Evolutionary conservation across 2,113 vertebrate genomes (phyloP), one percentile per base, ranked within the genome.

Genomic region (Narcine bancroftii): DNA sequence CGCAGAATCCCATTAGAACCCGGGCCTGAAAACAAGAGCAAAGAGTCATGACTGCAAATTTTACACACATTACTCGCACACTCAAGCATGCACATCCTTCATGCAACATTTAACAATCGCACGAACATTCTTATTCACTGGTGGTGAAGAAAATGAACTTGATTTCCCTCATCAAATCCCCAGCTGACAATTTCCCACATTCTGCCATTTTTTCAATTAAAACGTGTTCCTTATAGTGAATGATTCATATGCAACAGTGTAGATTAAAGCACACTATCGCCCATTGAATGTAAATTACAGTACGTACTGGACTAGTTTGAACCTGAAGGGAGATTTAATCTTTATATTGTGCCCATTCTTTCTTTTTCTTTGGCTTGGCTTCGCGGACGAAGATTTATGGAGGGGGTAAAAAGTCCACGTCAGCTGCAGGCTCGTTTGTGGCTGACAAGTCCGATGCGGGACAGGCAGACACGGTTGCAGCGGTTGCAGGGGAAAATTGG

Each of bases 121-220:
- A 91, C 33, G 33, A 87, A 87, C 65, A 33, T 91, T 91, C 39
- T 11, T 91, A 45, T 69, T 91, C 89, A 66, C 36, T 47, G 65
- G 39, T 6, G 19, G 65, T 39, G 39, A 24, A 39, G 10, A 17
- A 91, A 71, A 69, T 45, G 42, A 66, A 71, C 39, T 91, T 91
- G 89, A 91, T 45, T 65, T 91, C 42, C 26, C 89, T 69, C 47
- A 71, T 91, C 89, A 91, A 69, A 91, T 91, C 65, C 89, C 89
- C 89, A 47, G 89, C 65, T 91, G 89, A 69, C 89, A 91, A 69
- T 91, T 66, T 65, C 63, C 65, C 26, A 29, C 15, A 69, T 69
- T 65, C 65, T 69, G 89, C 63, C 89, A 91, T 91, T 65, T 91
- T 91, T 91, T 91, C 89, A 91, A 91, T 91, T 91, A 91, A 69